Evolutionary conservation across 2,113 vertebrate species (phyloP).

Genomic region (Mastomys natalensis): DNA sequence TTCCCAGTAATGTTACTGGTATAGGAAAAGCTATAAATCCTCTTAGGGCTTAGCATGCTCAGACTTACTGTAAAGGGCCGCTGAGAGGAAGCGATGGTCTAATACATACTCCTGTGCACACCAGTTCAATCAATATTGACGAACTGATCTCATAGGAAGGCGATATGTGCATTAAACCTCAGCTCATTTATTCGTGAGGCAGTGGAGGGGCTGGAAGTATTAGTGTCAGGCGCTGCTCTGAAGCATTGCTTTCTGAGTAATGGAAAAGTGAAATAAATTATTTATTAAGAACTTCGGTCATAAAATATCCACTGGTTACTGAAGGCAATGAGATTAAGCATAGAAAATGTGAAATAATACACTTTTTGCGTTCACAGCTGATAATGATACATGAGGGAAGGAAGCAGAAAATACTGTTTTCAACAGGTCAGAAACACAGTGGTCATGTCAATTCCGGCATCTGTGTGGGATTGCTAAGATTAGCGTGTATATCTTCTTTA

Average conservation of each 20-base stretch:
- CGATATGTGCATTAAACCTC: constrained; percentile 56
- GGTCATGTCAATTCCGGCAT: constrained; percentile 63
- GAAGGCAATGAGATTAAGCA: constrained; percentile 15
- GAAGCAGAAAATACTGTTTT: constrained; percentile 29
- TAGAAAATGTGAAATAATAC: constrained; percentile 45
- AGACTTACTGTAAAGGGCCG: constrained; percentile 37
- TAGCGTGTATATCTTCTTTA: constrained; percentile 52
- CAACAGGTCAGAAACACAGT: constrained; percentile 45
- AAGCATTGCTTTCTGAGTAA: constrained; percentile 71
- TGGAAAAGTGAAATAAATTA: constrained; percentile 70
- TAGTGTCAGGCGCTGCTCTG: constrained; percentile 37
- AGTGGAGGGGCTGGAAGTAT: neutral
- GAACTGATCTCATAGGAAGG: constrained; percentile 49
- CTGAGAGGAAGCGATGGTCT: constrained; percentile 49
- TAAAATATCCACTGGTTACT: constrained; percentile 57
- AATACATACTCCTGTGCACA: constrained; percentile 21
- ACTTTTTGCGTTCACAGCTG: constrained; percentile 68
- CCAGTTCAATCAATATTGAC: constrained; percentile 64
- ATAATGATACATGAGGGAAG: constrained; percentile 62
- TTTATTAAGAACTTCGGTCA: constrained; percentile 61
- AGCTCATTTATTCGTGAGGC: constrained; percentile 51
- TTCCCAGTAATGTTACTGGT: constrained; percentile 53
- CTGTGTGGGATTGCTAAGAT: constrained; percentile 48
- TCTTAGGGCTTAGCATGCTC: constrained; percentile 46
- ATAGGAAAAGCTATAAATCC: constrained; percentile 46